Evolutionary conservation across 2,888 invertebrate genomes (phyloP).

Genomic region (Hirtodrosophila histrioides): DNA sequence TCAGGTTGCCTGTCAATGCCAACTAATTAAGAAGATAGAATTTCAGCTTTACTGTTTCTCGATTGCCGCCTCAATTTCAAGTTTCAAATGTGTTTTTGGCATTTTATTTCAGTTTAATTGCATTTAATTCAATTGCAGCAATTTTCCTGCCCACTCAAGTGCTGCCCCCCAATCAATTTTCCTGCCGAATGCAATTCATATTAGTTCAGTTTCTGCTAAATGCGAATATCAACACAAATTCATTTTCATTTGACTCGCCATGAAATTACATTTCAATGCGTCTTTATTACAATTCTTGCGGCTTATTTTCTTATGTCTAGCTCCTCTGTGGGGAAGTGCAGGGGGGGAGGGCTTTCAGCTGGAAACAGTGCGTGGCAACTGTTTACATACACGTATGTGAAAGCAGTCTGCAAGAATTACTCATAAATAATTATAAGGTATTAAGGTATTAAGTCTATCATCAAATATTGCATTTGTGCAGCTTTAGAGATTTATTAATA

Average conservation of each 20-base stretch:
- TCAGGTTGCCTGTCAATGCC: constrained; percentile 21
- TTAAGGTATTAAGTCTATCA: too few relatives aligned
- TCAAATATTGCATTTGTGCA: too few relatives aligned
- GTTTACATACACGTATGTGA: too few relatives aligned
- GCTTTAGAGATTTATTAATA: too few relatives aligned
- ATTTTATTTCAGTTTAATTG: constrained; percentile 28
- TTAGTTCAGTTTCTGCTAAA: constrained; percentile 8
- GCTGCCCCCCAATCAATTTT: constrained; percentile 11
- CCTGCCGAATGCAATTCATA: constrained; percentile 12
- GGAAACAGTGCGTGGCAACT: too few relatives aligned
- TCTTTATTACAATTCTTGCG: constrained; percentile 5
- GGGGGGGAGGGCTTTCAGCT: too few relatives aligned
- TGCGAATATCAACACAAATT: constrained; percentile 6
- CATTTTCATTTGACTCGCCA: too few relatives aligned
- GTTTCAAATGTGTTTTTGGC: constrained; percentile 6
- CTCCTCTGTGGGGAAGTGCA: too few relatives aligned
- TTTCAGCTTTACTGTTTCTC: constrained; percentile 19
- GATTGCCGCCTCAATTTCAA: constrained; percentile 11
- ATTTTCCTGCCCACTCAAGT: constrained; percentile 1
- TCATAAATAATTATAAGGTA: too few relatives aligned
- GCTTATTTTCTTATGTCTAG: too few relatives aligned
- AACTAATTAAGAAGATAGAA: constrained; percentile 48
- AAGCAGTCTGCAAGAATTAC: too few relatives aligned
- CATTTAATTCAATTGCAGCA: constrained; percentile 22
- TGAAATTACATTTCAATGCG: constrained; percentile 4